Evolutionary conservation across 2,797 vertebrate genomes (phyloP).

Genomic region (Nannoperca australis): DNA sequence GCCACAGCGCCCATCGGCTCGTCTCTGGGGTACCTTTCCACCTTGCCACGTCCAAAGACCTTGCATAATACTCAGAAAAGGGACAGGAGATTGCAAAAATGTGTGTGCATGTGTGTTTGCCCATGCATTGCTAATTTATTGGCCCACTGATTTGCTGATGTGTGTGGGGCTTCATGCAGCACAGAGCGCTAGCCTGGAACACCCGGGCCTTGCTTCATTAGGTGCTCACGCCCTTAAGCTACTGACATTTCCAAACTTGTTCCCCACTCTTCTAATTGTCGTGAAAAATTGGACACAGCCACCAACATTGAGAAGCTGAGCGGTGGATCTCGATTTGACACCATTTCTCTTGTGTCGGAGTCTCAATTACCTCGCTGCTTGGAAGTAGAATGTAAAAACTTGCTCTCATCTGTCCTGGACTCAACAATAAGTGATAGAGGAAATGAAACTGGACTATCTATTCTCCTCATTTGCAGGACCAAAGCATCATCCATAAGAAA

Average conservation of each 20-base stretch:
- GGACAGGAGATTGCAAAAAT: conserved; percentile 37
- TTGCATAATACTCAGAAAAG: conserved; percentile 61
- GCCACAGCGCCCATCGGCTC: conserved; percentile 37
- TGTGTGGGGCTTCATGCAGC: conserved; percentile 69
- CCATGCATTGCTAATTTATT: conserved; percentile 75
- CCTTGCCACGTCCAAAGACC: conserved; percentile 80
- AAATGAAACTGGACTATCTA: background rate
- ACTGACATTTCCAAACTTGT: conserved; percentile 86
- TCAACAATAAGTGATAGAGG: conserved; percentile 1
- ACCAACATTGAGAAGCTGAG: conserved; percentile 44
- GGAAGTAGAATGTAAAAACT: conserved; percentile 6
- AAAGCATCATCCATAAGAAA: background rate
- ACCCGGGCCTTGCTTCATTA: conserved; percentile 82
- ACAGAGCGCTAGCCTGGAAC: conserved; percentile 75
- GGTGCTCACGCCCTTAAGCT: conserved; percentile 79
- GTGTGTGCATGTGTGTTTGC: conserved; percentile 38
- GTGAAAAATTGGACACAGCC: conserved; percentile 77
- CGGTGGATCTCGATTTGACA: conserved; percentile 60
- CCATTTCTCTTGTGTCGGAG: conserved; percentile 38
- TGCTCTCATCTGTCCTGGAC: background rate
- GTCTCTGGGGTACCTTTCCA: conserved; percentile 77
- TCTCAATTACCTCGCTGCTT: conserved; percentile 23
- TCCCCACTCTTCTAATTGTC: conserved; percentile 79
- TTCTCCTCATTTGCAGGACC: background rate
- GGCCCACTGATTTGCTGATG: conserved; percentile 77